Evolutionary conservation across 2,113 vertebrate genomes (phyloP), one percentile per base, ranked within the genome.

Genomic region (Cebus imitator): DNA sequence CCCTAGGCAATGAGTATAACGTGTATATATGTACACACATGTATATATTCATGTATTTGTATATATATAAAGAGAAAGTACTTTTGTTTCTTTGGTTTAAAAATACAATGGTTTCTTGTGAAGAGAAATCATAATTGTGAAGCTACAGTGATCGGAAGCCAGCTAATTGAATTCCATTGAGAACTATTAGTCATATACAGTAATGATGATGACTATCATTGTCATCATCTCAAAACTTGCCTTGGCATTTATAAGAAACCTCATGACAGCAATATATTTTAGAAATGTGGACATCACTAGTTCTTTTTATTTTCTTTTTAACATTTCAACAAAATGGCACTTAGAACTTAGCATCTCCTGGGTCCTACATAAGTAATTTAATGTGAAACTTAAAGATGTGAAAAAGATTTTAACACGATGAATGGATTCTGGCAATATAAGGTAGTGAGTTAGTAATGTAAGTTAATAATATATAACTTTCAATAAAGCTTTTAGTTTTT

Each of bases 61-160:
- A 20, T 43, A 75, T 32, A n/a, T 40, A 30, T 80, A 76, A 76
- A 48, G 0, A 66, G 18, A 90, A 45, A 11, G 55, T 58, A 43
- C 58, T 96, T 50, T 78, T 68, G 48, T 40, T 91, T 68, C 58
- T 96, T 79, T 88, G 68, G 8, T 78, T 96, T 81, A 61, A 95
- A 95, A 84, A 52, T 73, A 37, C 32, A 23, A 0, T 64, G 82
- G 55, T 88, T 94, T 95, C 58, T 94, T 48, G 52, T 10, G 45
- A 57, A 66, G 58, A 93, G 76, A 91, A 89, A 40, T 87, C 48
- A 61, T 57, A 20, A 70, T 80, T 52, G 61, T 58, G 45, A 87
- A 73, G 20, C 45, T 73, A 52, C 45, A 32, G 25, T 37, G 70
- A 73, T 78, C n/a, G 73, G 85, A 97, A 96, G 68, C 37, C 52